Base-by-base conservation (phyloP, 2,113 vertebrate genomes). In the Thinocorus orbignyianus region DNA sequence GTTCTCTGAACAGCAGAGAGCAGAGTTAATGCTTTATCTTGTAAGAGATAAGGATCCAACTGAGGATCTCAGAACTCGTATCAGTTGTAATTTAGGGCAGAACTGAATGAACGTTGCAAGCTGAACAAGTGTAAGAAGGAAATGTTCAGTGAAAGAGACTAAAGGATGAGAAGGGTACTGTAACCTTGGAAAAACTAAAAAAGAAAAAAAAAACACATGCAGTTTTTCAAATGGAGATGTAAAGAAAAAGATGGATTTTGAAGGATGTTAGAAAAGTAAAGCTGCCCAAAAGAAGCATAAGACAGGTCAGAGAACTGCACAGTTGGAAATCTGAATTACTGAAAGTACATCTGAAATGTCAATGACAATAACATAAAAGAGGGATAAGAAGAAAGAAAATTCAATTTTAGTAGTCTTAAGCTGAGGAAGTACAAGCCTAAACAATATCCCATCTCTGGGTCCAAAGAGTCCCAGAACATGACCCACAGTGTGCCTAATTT, bases 261-360 rank as follows among this genome's bases (percentile, higher is more conserved):
- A 80, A 90, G 31, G 17, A 46, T 46, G 13, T 66, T 81, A 31
- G 41, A 62, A 82, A 90, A 80, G 25, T 58, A 62, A 79, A 91
- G 22, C 10, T 44, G 24, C 25, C 51, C 48, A 41, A 7, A 1
- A 84, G 52, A 91, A 69, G 31, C 17, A n/a, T 52, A 48, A 80
- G 35, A 58, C 14, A 68, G n/a, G 39, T 86, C 72, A 95, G 61
- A 86, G 65, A 81, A 85, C 28, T 7, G 9, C 44, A 23, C 57
- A 72, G 41, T 28, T 87, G 31, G 73, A 79, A 92, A 92, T 60
- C 1, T 51, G 44, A 87, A 76, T 94, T 79, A 77, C 57, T 72
- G 41, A 49, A 93, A 95, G 39, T 74, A 62, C 28, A 61, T 81
- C 41, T 91, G 73, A 95, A 94, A 85, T 79, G 28, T 57, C 49